phyloP scores from a whole-genome alignment of 2,797 vertebrate species.

The Chelidonichthys spinosus region DNA sequence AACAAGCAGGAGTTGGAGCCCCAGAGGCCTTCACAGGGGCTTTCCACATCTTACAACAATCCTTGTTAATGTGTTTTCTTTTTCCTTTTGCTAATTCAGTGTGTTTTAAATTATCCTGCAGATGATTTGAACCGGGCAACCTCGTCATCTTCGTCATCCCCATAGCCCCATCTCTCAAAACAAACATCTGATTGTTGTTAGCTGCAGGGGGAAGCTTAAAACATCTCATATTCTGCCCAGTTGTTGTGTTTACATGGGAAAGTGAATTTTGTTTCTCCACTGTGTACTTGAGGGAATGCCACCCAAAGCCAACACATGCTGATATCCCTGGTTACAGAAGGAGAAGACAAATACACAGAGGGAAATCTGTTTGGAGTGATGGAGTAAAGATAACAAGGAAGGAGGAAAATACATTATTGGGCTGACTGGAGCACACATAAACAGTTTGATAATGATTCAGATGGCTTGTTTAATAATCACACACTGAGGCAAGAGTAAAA shows the following conservation, averaged over 20 bases:
- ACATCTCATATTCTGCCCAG: constrained; percentile 23
- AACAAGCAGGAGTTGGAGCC: constrained; percentile 7
- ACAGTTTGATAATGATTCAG: constrained; percentile 44
- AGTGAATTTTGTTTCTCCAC: constrained; percentile 38
- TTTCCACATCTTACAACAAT: constrained; percentile 20
- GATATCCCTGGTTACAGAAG: constrained; percentile 43
- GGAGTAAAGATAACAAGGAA: constrained; percentile 42
- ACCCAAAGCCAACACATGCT: constrained; percentile 54
- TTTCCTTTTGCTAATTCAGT: constrained; percentile 24
- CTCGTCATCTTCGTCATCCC: constrained; percentile 19
- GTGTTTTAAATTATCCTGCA: constrained; percentile 50
- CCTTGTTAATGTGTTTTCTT: constrained; percentile 9
- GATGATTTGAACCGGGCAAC: constrained; percentile 22
- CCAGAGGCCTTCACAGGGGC: background rate
- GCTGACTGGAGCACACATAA: constrained; percentile 37
- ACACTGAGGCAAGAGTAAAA: constrained; percentile 2
- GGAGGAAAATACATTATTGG: constrained; percentile 25
- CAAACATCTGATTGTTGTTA: constrained; percentile 52
- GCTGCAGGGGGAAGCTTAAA: constrained; percentile 27
- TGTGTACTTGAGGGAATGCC: constrained; percentile 55
- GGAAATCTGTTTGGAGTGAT: constrained; percentile 50
- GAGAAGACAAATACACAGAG: constrained; percentile 47
- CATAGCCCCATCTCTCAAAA: constrained; percentile 28
- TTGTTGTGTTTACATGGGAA: constrained; percentile 46
- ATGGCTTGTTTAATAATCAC: constrained; percentile 43